Conservation (phyloP, 1,140 invertebrate genomes). For the Bombus soroeensis region DNA sequence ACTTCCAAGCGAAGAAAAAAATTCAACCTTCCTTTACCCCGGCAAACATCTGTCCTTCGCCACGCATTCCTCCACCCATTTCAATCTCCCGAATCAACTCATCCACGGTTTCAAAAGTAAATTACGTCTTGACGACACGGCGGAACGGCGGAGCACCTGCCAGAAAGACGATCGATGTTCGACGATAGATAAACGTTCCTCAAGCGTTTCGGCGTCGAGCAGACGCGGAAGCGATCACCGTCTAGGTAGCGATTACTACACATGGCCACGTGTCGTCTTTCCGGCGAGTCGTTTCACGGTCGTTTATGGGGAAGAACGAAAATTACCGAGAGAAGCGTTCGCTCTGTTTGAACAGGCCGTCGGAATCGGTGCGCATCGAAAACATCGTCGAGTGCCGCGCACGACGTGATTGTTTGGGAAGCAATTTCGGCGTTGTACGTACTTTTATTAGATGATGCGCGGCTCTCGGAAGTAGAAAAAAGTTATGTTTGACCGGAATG, state of each 20-base stretch:
- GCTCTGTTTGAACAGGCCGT: neutral
- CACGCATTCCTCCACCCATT: neutral
- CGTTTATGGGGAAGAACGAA: neutral
- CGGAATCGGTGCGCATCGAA: neutral
- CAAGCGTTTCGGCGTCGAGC: conserved; percentile 41
- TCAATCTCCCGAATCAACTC: neutral
- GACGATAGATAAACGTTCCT: conserved; percentile 64
- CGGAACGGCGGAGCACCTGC: conserved; percentile 61
- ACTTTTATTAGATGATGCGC: neutral
- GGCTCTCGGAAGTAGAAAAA: neutral
- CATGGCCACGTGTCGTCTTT: conserved; percentile 75
- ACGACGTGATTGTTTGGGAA: conserved; percentile 3
- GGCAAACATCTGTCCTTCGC: conserved; percentile 11
- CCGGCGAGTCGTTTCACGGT: conserved; percentile 61
- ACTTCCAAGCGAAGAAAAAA: neutral
- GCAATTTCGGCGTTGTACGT: neutral
- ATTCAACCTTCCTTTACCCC: neutral
- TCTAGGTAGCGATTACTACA: conserved; percentile 67
- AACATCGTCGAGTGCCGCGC: neutral
- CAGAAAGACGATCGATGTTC: conserved; percentile 55
- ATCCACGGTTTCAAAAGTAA: neutral
- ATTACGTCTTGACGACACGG: neutral
- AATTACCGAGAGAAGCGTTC: conserved; percentile 1
- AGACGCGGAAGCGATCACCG: conserved; percentile 61
- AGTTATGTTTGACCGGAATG: neutral